These are phyloP conservation scores for Antennarius maculatus DNA, from an alignment of 2,797 vertebrate genomes.

Conservation along the genomic window DNA sequence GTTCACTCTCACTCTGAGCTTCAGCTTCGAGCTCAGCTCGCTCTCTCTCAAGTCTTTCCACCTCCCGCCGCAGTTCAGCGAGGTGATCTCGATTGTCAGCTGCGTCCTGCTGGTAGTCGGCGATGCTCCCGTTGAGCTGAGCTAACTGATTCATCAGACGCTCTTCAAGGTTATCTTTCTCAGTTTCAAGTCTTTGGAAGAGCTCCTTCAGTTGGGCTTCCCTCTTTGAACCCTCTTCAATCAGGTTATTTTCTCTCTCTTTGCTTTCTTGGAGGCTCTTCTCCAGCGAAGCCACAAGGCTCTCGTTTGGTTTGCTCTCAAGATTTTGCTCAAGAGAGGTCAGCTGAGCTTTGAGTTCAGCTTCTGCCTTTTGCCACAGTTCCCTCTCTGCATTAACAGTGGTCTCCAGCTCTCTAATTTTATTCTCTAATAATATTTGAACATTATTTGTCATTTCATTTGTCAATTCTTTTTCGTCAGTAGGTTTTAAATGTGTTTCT, in stretches of 20 bases:
- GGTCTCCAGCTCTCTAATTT: slow-evolving; percentile 63
- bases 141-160: slow-evolving; percentile 97
- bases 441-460: slow-evolving; percentile 29
- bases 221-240: slow-evolving; percentile 69
- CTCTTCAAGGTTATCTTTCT: slow-evolving; percentile 97
- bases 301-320: slow-evolving; percentile 71
- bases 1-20: slow-evolving; percentile 73
- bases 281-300: slow-evolving; percentile 62
- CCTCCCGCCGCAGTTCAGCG: slow-evolving; percentile 68
- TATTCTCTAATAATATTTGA: slow-evolving; percentile 52
- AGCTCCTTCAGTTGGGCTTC: slow-evolving; percentile 82
- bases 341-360: slow-evolving; percentile 62
- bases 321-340: slow-evolving; percentile 80
- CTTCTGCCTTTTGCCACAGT: slow-evolving; percentile 47
- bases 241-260: slow-evolving; percentile 77
- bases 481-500: slow-evolving; percentile 33
- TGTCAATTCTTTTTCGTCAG: slow-evolving; percentile 42
- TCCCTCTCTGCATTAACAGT: slow-evolving; percentile 53
- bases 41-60: slow-evolving; percentile 74
- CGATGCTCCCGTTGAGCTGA: slow-evolving; percentile 97
- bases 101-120: slow-evolving; percentile 94
- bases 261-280: slow-evolving; percentile 73
- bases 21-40: slow-evolving; percentile 79
- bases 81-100: slow-evolving; percentile 83
- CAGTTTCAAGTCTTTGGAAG: slow-evolving; percentile 82